Evolutionary conservation across 2,797 vertebrate genomes (phyloP), one percentile per base, ranked within the genome.

Genomic region (Enteromius fasciolatus): DNA sequence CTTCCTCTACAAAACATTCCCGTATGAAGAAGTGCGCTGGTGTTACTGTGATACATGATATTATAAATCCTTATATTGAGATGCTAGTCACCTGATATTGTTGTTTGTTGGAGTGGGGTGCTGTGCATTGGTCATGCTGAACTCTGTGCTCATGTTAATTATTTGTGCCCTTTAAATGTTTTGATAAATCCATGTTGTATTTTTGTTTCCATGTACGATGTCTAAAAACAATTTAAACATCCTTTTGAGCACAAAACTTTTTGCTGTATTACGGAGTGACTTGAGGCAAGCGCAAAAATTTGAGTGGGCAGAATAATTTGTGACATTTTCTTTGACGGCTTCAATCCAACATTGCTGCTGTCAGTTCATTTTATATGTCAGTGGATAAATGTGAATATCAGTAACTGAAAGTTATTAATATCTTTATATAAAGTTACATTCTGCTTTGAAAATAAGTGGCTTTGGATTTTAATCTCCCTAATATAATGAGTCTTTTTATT

Each of bases 1-100:
- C 54, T 63, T 64, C 25, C 68, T 81, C 12, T 73, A 5, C 28
- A 69, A 63, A 69, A 11, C 69, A 54, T 57, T 68, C 63, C 59
- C 6, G 4, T 50, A 17, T 11, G 61, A 36, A 10, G 7, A 39
- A n/a, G 28, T 41, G 8, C 33, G 50, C 17, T 50, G 28, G 1
- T 31, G 28, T 12, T 50, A 12, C 36, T 44, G 8, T 25, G n/a
- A 14, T 23, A 23, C 31, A 61, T 44, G 15, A 61, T n/a, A 14
- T 31, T 4, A 17, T 9, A 41, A n/a, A 20, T 17, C 46, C 57
- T 28, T 31, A 15, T 41, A 23, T 66, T 46, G 18, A 39, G 15
- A 63, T 77, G 23, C 3, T 17, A 15, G 11, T 72, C 23, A 44
- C 18, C 14, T 52, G 33, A 59, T 75, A 59, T 36, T n/a, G 5